phyloP scores from a whole-genome alignment of 2,888 invertebrate genomes.

The Ectemnius cavifrons region DNA sequence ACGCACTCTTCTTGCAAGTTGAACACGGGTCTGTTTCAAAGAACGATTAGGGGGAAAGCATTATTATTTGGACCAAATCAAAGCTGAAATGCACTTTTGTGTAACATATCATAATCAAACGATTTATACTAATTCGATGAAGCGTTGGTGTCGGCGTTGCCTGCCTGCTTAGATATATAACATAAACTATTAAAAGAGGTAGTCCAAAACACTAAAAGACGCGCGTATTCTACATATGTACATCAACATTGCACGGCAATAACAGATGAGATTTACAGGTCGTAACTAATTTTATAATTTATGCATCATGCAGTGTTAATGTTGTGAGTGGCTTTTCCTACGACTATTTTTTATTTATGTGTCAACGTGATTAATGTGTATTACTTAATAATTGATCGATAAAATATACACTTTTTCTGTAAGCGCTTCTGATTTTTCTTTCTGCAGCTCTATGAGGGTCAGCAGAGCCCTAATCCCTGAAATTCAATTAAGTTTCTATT shows the following conservation, averaged over 20 bases:
- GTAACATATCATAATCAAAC: conserved; percentile 47
- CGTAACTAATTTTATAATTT: conserved; percentile 36
- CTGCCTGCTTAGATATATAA: no score
- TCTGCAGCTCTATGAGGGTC: background rate
- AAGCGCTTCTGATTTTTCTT: background rate
- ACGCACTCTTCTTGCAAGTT: no score
- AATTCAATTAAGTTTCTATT: no score
- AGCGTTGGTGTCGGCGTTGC: no score
- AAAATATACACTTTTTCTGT: conserved; percentile 49
- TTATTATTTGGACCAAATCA: background rate
- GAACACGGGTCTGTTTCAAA: no score
- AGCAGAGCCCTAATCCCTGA: no score
- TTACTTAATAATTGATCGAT: conserved; percentile 47
- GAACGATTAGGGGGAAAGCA: no score
- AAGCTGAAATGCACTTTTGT: no score
- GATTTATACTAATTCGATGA: background rate
- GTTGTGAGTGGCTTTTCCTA: conserved; percentile 47
- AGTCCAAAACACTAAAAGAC: no score
- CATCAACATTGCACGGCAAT: conserved; percentile 6
- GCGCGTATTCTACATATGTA: no score
- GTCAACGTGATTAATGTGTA: conserved; percentile 65
- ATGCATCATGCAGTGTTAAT: conserved; percentile 39
- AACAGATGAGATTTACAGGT: conserved; percentile 32
- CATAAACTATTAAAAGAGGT: no score
- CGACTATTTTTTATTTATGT: conserved; percentile 64